Base-by-base conservation (phyloP, 2,113 vertebrate genomes). In the Gorilla gorilla region DNA sequence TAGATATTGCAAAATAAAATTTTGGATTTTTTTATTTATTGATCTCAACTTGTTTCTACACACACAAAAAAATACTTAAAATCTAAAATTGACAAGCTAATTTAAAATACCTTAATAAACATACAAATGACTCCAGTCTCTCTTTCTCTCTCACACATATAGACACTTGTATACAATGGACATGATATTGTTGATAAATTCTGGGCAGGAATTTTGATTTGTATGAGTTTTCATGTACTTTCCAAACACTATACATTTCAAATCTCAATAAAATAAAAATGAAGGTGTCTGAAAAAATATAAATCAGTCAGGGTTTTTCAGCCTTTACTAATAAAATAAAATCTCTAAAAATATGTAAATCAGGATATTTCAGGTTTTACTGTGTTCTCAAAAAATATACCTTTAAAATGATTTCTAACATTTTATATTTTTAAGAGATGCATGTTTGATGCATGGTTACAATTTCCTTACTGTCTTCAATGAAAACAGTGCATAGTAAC, bases 371-470 rank as follows among this genome's bases (percentile, higher is more conserved):
- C 72, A 93, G 25, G 12, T 76, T 98, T 98, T 97, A 93, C 81
- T 91, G 76, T 78, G 27, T 89, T 96, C 22, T 92, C 40, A 88
- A 22, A 90, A 96, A 95, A 95, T 40, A 97, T 40, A 38, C 57
- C 93, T 75, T 96, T 81, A 91, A 50, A 89, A 85, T 70, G 30
- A 57, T 92, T 92, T 96, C 97, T n/a, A 59, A 14, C n/a, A 96
- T 93, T 90, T 97, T 82, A 90, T 95, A 43, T 89, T 96, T 98
- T 97, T 82, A 79, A 94, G 89, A 95, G 94, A 97, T 95, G 45
- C 45, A 93, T 78, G 59, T 45, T 78, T n/a, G 96, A 66, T 27
- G 20, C 20, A 92, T 43, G 57, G 12, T 78, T 80, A 55, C 82
- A 97, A 95, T 98, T 97, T 98, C 92, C 64, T 88, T 80, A 86